Percentiles rank a stretch among this genome's conserved stretches.
phyloP scores from a whole-genome alignment of 2,888 invertebrate species.

The Mythimna loreyi region DNA sequence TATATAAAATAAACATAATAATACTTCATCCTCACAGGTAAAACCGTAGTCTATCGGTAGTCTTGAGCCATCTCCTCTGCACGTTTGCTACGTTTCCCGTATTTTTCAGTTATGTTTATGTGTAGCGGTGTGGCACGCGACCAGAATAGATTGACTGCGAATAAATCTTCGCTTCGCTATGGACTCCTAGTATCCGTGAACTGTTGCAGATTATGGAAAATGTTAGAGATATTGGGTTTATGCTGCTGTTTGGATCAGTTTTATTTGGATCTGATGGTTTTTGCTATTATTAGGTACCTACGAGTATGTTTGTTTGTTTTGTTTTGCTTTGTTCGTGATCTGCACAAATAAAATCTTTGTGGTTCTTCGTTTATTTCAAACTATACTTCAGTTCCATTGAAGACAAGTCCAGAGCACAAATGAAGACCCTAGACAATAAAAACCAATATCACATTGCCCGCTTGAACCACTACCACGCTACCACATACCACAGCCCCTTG shows the following conservation, averaged over 20 bases:
- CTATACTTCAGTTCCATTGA: no score
- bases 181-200: constrained; percentile 43
- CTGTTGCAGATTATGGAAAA: constrained; percentile 41
- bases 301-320: no score
- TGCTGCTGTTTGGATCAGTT: not conserved
- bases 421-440: no score
- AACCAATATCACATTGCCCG: no score
- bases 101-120: constrained; percentile 69
- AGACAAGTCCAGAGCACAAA: no score
- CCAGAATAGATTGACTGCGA: constrained; percentile 63
- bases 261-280: constrained; percentile 11
- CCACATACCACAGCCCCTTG: no score
- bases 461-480: no score
- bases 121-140: constrained; percentile 59
- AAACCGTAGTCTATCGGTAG: constrained; percentile 23
- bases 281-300: not conserved
- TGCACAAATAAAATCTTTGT: no score
- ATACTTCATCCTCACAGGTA: constrained; percentile 10
- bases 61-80: constrained; percentile 36
- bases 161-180: constrained; percentile 54
- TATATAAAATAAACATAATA: constrained; percentile 2
- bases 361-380: no score
- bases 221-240: constrained; percentile 25
- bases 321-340: not conserved
- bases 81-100: constrained; percentile 58